Conservation (phyloP, 1,140 invertebrate species). For the Drosophila pruinosa region DNA sequence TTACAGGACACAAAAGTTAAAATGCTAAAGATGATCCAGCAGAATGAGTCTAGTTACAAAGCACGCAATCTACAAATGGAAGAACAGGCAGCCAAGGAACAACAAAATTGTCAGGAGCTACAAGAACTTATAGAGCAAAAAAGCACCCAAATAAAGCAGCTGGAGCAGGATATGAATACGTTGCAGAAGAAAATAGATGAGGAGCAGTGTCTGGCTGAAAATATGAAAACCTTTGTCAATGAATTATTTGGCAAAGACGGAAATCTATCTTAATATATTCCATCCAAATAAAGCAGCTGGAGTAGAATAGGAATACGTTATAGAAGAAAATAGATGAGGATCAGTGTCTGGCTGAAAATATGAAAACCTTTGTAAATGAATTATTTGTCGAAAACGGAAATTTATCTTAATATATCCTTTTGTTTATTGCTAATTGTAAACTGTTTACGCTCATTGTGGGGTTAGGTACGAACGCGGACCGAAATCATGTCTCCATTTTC, state of each 20-base stretch:
- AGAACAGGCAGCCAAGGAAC: conserved; percentile 6
- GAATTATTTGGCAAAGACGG: neutral
- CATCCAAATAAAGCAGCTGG: neutral
- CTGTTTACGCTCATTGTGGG: conserved; percentile 36
- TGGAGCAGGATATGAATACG: neutral
- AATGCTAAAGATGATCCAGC: conserved; percentile 7
- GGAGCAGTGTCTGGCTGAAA: neutral
- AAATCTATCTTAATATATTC: conserved; percentile 28
- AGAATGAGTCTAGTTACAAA: conserved; percentile 17
- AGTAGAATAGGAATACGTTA: neutral
- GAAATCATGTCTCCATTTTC: conserved; percentile 75
- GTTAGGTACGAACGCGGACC: conserved; percentile 32
- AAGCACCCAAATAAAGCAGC: neutral
- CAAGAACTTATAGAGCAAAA: neutral
- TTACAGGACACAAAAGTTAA: neutral
- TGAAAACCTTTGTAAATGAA: neutral
- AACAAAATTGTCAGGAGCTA: conserved; percentile 3
- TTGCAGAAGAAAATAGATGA: conserved; percentile 1
- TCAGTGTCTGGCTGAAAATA: neutral
- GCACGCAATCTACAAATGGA: conserved; percentile 15
- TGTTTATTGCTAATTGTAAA: conserved; percentile 40
- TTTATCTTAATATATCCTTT: conserved; percentile 33
- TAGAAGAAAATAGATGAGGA: conserved; percentile 7
- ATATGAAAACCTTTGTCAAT: neutral
- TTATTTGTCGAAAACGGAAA: neutral